Evolutionary conservation across 1,140 invertebrate genomes (phyloP).

Genomic region (Penaeus japonicus): DNA sequence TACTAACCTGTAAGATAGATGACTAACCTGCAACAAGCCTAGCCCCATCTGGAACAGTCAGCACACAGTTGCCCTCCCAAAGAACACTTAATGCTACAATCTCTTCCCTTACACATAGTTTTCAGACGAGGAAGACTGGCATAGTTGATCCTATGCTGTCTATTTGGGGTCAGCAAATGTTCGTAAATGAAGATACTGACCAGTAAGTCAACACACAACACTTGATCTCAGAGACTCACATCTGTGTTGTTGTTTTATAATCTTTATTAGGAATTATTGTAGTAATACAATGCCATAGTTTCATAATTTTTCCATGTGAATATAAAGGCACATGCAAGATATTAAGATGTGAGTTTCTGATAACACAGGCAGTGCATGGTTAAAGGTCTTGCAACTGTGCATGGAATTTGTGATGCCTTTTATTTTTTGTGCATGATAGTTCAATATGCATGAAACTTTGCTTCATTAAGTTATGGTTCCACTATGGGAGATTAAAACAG

Average conservation of each 20-base stretch:
- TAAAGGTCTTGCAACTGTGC: conserved; percentile 16
- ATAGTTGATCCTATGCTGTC: conserved; percentile 96
- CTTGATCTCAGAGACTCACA: conserved; percentile 7
- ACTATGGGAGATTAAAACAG: no score
- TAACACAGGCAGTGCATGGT: conserved; percentile 10
- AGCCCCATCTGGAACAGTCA: no score
- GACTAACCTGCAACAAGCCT: no score
- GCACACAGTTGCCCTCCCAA: not conserved
- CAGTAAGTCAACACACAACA: conserved; percentile 76
- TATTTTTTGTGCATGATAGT: not conserved
- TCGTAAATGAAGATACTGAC: conserved; percentile 94
- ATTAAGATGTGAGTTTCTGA: not conserved
- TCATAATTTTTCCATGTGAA: no score
- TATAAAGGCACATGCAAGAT: no score
- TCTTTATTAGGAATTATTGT: not conserved
- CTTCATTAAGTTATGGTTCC: no score
- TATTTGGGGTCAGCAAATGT: conserved; percentile 96
- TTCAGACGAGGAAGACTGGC: conserved; percentile 93
- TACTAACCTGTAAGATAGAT: no score
- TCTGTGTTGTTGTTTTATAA: not conserved
- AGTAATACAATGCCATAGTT: conserved; percentile 8
- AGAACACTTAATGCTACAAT: conserved; percentile 38
- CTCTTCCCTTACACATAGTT: conserved; percentile 70
- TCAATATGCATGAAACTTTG: no score
- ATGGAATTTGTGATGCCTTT: not conserved